These are phyloP conservation scores for Chinchilla lanigera DNA, from an alignment of 2,113 vertebrate genomes.

Conservation along the genomic window DNA sequence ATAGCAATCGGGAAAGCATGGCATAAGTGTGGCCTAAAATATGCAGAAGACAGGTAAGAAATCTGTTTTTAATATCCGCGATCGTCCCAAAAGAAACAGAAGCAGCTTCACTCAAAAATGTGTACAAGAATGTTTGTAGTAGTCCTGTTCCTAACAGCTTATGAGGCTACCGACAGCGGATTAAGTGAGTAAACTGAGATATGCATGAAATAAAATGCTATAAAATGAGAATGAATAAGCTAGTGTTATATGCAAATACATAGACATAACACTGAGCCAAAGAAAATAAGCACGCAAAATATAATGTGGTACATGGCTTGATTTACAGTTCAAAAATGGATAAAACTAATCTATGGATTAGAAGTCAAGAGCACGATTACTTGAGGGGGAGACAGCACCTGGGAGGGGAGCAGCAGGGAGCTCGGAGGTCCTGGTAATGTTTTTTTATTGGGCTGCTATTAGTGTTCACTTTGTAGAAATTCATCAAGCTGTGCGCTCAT, in stretches of 20 bases:
- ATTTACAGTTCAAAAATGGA: background rate
- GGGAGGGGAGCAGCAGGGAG: background rate
- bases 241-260: background rate
- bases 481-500: background rate
- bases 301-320: background rate
- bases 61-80: slow-evolving; percentile 8
- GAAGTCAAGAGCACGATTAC: background rate
- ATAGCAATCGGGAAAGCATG: slow-evolving; percentile 57
- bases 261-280: background rate
- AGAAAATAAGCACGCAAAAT: background rate
- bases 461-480: background rate
- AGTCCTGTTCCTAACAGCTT: background rate
- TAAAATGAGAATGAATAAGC: background rate
- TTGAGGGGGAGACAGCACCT: background rate
- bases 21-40: background rate
- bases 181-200: background rate
- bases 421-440: no score
- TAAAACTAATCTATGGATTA: background rate
- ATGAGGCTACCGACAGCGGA: background rate
- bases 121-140: background rate
- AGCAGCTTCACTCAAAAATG: background rate
- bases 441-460: background rate
- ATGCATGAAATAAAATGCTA: slow-evolving; percentile 3
- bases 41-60: background rate
- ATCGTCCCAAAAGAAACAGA: background rate